Conservation (phyloP, 2,113 vertebrate genomes). For the Dasyurus viverrinus region DNA sequence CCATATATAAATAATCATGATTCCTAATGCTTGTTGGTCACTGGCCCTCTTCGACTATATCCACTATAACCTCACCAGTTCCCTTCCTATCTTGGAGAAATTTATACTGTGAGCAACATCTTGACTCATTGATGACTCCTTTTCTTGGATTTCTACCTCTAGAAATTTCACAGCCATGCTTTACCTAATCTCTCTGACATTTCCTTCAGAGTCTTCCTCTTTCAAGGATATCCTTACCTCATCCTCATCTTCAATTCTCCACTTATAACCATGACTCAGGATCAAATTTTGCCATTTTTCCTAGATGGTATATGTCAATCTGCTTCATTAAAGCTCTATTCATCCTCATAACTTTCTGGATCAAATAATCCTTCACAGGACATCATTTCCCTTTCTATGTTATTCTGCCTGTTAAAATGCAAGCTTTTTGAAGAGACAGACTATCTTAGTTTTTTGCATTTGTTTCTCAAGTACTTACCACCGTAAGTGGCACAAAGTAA, state of each 20-base stretch:
- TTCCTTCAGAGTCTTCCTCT: neutral
- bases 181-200: neutral
- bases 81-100: neutral
- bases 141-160: neutral
- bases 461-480: neutral
- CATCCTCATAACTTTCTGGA: neutral
- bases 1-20: neutral
- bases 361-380: neutral
- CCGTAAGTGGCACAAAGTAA: neutral
- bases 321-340: neutral
- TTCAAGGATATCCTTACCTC: neutral
- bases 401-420: neutral
- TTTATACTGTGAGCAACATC: neutral
- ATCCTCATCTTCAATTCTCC: neutral
- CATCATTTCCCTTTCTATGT: neutral
- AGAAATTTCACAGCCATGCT: neutral
- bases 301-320: neutral
- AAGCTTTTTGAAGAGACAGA: neutral
- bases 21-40: neutral
- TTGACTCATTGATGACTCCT: neutral
- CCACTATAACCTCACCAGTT: neutral
- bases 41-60: neutral
- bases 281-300: neutral
- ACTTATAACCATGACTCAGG: neutral
- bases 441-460: neutral